These are phyloP conservation scores for Nothobranchius kuhntae DNA, from an alignment of 2,113 vertebrate genomes.

Conservation along the genomic window DNA sequence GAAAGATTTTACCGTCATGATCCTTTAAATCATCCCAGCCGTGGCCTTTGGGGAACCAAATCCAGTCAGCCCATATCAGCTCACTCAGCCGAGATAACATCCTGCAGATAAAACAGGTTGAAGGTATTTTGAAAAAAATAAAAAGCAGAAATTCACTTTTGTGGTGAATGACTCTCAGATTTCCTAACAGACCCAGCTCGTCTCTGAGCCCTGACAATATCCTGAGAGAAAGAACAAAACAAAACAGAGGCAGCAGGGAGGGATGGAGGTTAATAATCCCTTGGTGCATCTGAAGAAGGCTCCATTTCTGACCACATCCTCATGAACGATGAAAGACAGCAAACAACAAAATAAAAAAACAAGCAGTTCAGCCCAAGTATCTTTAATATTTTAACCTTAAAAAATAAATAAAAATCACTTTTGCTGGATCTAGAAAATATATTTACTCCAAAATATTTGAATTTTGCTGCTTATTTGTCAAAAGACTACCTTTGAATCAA, in stretches of 20 bases:
- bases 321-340: no score
- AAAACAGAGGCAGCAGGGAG: no score
- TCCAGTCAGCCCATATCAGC: conserved; percentile 90
- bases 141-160: conserved; percentile 24
- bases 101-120: conserved; percentile 43
- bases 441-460: no score
- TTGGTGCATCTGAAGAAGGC: no score
- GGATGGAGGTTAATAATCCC: conserved; percentile 34
- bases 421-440: no score
- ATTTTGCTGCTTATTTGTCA: no score
- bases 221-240: conserved; percentile 33
- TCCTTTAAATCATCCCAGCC: conserved; percentile 90
- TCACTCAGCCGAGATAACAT: conserved; percentile 86
- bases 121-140: background rate
- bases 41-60: conserved; percentile 91
- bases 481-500: no score
- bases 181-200: conserved; percentile 8
- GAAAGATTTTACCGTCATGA: conserved; percentile 81
- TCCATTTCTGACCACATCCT: no score
- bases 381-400: no score
- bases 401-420: no score
- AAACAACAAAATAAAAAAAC: no score
- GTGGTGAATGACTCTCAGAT: conserved; percentile 16
- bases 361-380: no score
- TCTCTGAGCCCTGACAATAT: conserved; percentile 25